A percentile compares a stretch with the other conserved stretches of the same genome.
phyloP scores from a whole-genome alignment of 2,888 invertebrate genomes.

The Psylliodes chrysocephalus region DNA sequence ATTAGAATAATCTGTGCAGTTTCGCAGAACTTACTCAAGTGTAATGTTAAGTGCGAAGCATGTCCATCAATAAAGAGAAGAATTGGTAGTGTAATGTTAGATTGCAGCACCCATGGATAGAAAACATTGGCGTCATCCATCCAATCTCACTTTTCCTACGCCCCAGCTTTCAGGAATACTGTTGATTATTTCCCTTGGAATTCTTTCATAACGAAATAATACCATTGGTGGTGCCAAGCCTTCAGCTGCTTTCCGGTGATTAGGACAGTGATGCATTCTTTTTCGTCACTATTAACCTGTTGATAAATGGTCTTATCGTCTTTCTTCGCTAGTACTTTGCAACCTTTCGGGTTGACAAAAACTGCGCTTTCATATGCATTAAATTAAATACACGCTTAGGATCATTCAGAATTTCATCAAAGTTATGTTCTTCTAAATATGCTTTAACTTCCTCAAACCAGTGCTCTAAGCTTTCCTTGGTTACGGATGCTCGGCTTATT shows the following conservation, averaged over 20 bases:
- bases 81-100: slow-evolving; percentile 22
- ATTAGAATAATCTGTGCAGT: slow-evolving; percentile 19
- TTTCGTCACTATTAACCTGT: slow-evolving; percentile 31
- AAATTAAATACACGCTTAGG: too few relatives aligned
- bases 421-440: too few relatives aligned
- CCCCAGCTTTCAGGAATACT: slow-evolving; percentile 56
- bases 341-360: slow-evolving; percentile 29
- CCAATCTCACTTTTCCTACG: slow-evolving; percentile 56
- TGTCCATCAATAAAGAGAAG: slow-evolving; percentile 28
- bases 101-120: slow-evolving; percentile 41
- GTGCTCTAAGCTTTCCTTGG: too few relatives aligned
- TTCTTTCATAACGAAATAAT: slow-evolving; percentile 37
- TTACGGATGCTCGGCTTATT: too few relatives aligned
- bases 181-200: slow-evolving; percentile 45
- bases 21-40: slow-evolving; percentile 17
- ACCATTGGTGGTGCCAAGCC: slow-evolving; percentile 19
- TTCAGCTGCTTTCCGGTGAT: slow-evolving; percentile 34
- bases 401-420: too few relatives aligned
- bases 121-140: slow-evolving; percentile 63
- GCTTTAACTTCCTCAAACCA: too few relatives aligned
- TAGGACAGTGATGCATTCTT: slow-evolving; percentile 35
- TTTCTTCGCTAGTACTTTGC: slow-evolving; percentile 22
- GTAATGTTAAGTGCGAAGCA: slow-evolving; percentile 17
- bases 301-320: slow-evolving; percentile 30
- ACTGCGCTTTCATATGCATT: slow-evolving; percentile 35